Evolutionary conservation across 2,888 invertebrate genomes (phyloP), one percentile per base, ranked within the genome.

Genomic region (Oscheius sp.): DNA sequence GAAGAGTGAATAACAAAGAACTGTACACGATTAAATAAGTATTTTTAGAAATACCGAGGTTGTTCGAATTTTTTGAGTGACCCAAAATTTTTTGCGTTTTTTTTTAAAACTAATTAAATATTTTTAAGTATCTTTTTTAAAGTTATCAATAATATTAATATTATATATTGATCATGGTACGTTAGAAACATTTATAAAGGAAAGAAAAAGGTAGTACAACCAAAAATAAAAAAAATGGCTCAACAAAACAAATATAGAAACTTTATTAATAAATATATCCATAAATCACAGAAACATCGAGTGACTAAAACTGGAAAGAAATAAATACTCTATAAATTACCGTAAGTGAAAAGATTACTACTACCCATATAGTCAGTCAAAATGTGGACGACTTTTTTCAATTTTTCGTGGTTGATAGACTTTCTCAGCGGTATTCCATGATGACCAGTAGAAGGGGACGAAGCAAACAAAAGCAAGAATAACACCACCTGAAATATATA

Each of bases 401-500:
- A 56, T 56, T 41, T 38, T 56, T 30, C 74, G 62, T 9, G 72
- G 67, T 0, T 26, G 12, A 47, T 75, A 75, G 28, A 75, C 71
- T 20, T 67, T 50, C 30, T 63, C 59, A 0, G 66, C 5, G 1
- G 69, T 38, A 1, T 51, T 62, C 77, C 77, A 77, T 0, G 74
- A 70, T 9, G 32, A 50, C 41, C 67, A 59, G 65, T 74, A 76
- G 14, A 74, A 73, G 2, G 79, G 77, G 17, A 73, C n/a, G 24
- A 77, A 61, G 67, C 67, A 73, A 28, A 66, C 24, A 9, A 70
- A 1, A 2, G 77, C 75, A 17, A 79, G 63, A 20, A 75, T 57
- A 22, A 68, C 30, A 24, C 79, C 79, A 28, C 78, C 78, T 78
- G 51, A 44, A 75, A 33, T n/a, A 14, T 36, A 14, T 14, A 14